These are phyloP conservation scores for Myiopsitta monachus DNA, from an alignment of 2,113 vertebrate genomes.

Conservation along the genomic window DNA sequence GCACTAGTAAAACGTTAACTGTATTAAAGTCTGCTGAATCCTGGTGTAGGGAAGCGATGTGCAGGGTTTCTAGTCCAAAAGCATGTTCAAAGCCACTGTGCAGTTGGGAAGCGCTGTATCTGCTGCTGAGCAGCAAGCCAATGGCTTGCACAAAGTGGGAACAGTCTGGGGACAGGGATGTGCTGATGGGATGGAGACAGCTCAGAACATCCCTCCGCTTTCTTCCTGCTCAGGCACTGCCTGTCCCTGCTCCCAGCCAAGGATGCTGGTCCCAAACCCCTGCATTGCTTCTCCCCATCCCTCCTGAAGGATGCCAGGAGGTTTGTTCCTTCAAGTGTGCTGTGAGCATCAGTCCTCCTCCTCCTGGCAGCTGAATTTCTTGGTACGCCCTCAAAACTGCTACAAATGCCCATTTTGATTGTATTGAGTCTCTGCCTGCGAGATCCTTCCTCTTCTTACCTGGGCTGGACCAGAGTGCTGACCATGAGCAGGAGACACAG, in stretches of 20 bases:
- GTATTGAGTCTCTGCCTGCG: background rate
- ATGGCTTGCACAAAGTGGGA: background rate
- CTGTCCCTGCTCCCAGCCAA: rapidly evolving
- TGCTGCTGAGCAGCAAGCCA: background rate
- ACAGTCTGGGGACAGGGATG: rapidly evolving
- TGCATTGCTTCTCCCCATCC: background rate
- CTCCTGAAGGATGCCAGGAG: background rate
- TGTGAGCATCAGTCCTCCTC: background rate
- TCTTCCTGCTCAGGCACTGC: background rate
- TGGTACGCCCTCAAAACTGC: rapidly evolving
- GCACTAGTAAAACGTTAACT: background rate
- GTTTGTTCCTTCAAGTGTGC: background rate
- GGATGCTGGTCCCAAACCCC: background rate
- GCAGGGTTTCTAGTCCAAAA: rapidly evolving
- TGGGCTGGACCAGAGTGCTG: background rate
- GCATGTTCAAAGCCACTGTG: background rate
- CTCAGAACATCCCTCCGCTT: background rate
- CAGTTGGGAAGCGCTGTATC: background rate
- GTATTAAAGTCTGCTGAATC: background rate
- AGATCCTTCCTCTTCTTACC: background rate
- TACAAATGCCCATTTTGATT: background rate
- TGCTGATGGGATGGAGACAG: rapidly evolving
- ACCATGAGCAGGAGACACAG: background rate
- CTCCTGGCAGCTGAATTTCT: background rate
- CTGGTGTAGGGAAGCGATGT: background rate